These are phyloP conservation scores for Siderastrea radians DNA, from an alignment of 92 coral and sea anemone genomes.

Conservation along the genomic window DNA sequence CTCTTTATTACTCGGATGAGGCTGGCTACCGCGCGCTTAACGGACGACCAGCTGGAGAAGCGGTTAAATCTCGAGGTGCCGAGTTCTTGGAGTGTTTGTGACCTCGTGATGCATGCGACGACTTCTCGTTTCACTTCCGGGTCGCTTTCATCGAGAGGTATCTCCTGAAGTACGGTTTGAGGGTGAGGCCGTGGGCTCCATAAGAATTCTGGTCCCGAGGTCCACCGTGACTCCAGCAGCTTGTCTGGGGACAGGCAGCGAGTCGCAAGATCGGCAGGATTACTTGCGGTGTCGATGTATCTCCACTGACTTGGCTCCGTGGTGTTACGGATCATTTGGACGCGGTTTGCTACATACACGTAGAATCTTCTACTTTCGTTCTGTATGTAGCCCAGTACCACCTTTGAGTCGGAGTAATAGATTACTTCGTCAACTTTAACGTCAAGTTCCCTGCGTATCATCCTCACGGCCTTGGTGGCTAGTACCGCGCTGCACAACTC, in stretches of 20 bases:
- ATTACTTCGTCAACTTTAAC: background rate
- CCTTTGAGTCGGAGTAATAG: background rate
- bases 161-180: background rate
- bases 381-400: slow-evolving; percentile 27
- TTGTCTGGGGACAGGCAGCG: background rate
- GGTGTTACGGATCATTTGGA: slow-evolving; percentile 32
- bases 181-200: background rate
- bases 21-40: background rate
- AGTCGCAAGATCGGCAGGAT: slow-evolving; percentile 21
- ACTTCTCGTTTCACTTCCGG: slow-evolving; percentile 22
- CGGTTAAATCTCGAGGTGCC: background rate
- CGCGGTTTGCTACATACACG: slow-evolving; percentile 13
- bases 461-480: slow-evolving; percentile 26
- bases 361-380: too few relatives aligned
- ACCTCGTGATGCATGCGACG: background rate
- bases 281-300: slow-evolving; percentile 32
- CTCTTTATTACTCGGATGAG: background rate
- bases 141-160: background rate
- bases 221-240: background rate
- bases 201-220: background rate
- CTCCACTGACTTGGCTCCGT: slow-evolving; percentile 53
- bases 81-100: background rate
- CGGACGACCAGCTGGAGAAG: slow-evolving; percentile 4
- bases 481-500: slow-evolving; percentile 24
- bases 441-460: slow-evolving; percentile 23